These are phyloP conservation scores for Diarsia brunnea DNA, from an alignment of 2,888 invertebrate species.

Conservation along the genomic window DNA sequence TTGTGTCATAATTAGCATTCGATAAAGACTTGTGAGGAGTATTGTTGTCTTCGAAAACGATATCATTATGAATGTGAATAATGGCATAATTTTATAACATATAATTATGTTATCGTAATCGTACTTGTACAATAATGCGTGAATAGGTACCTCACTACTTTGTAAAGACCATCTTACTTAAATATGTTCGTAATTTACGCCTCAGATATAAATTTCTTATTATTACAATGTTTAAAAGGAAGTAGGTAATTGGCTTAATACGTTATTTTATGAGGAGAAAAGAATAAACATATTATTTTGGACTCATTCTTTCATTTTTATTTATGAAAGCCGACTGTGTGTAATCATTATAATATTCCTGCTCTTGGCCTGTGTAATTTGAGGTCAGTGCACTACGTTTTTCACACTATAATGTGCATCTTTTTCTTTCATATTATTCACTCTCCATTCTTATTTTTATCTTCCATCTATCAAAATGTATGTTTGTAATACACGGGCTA, in stretches of 20 bases:
- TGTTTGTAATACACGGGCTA: background rate
- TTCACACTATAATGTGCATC: background rate
- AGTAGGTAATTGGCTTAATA: background rate
- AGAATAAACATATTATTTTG: background rate
- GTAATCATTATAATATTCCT: background rate
- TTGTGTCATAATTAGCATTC: slow-evolving; percentile 41
- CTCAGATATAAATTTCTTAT: slow-evolving; percentile 8
- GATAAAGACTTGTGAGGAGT: slow-evolving; percentile 46
- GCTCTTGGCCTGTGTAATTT: too few species aligned
- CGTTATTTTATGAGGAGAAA: background rate
- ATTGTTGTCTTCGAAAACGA: slow-evolving; percentile 35
- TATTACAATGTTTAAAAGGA: background rate
- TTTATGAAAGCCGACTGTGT: background rate
- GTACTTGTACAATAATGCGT: slow-evolving; percentile 13
- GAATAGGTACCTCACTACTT: slow-evolving; percentile 22
- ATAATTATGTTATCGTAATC: slow-evolving; percentile 47
- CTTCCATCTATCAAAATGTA: background rate
- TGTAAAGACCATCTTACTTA: slow-evolving; percentile 27
- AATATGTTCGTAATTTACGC: slow-evolving; percentile 26
- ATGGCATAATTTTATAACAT: slow-evolving; percentile 39
- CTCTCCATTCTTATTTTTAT: background rate
- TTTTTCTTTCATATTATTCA: background rate
- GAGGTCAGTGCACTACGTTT: background rate
- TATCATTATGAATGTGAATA: slow-evolving; percentile 42
- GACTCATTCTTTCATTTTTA: background rate